Base-by-base conservation (phyloP, 1,140 invertebrate genomes). In the Pseudomyrmex dendroicus region DNA sequence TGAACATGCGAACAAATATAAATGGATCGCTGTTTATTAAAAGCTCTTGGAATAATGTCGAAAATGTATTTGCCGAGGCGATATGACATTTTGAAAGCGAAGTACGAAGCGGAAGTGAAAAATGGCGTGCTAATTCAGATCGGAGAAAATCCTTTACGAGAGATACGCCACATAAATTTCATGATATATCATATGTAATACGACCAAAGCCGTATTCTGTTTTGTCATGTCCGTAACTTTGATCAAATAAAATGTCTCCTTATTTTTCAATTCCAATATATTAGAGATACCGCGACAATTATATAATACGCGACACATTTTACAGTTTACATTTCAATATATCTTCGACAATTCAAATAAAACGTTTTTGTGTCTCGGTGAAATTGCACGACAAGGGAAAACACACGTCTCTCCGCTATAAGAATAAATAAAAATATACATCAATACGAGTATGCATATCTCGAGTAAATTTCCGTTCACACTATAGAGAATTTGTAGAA, bases 21-120 rank as follows among this genome's bases (percentile, higher is more conserved):
- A 72, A 72, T 35, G 76, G 72, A 80, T 80, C 48, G 67, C 50
- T 80, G 46, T 80, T 70, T 80, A 59, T 68, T 66, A 66, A 56
- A 1, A 35, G 35, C 35, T 35, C 35, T 10, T n/a, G 22, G 22
- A 46, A 72, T 72, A 80, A 80, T 61, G 67, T 80, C 54, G 54
- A 59, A 59, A 80, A 80, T 78, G 56, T 20, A 57, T 48, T 70
- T 17, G 3, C 17, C 64, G 67, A 44, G 35, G 44, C 46, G 66
- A 70, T 78, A 70, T 70, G 44, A 70, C 54, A 80, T 72, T 80
- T 80, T 50, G 66, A 59, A 80, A 72, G 66, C 44, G 4, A 80
- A 72, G 54, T 22, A 9, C 12, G 20, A 70, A 17, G 76, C 25
- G 35, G 22, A 66, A 59, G 44, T 59, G 66, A 80, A 80, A 80